Evolutionary conservation across 2,888 invertebrate species (phyloP).

Genomic region (Sarcophaga rosellei): DNA sequence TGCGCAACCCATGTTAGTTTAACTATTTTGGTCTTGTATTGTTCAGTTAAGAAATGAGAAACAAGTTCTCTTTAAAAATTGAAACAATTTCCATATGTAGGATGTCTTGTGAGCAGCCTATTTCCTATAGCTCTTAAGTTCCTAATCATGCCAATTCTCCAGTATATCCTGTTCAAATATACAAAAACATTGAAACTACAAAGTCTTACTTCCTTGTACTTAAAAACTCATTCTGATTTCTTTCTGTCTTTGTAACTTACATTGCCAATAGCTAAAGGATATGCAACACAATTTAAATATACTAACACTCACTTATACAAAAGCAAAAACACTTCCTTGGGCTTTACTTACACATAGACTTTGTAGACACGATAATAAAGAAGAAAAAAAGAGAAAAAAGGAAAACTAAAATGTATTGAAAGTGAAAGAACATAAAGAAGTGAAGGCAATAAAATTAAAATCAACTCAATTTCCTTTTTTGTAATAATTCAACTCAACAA

Average conservation of each 20-base stretch:
- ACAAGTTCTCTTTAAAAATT: no score
- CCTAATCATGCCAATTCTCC: conserved; percentile 40
- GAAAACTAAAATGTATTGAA: background rate
- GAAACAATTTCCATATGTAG: no score
- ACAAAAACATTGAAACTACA: background rate
- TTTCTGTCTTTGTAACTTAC: conserved; percentile 16
- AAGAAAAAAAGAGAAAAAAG: background rate
- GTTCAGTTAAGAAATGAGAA: no score
- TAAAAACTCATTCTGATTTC: background rate
- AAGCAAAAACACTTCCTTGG: background rate
- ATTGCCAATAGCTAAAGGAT: conserved; percentile 53
- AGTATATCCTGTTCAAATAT: conserved; percentile 57
- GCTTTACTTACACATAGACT: background rate
- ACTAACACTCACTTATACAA: background rate
- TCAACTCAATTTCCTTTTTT: conserved; percentile 67
- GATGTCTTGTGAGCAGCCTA: no score
- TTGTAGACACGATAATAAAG: no score
- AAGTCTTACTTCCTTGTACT: background rate
- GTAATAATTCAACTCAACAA: conserved; percentile 61
- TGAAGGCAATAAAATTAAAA: conserved; percentile 64
- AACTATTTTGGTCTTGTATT: no score
- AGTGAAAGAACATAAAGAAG: conserved; percentile 36
- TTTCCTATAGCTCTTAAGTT: background rate
- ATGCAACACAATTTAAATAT: conserved; percentile 55
- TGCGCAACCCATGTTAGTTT: no score